Base-by-base conservation (phyloP, 2,888 invertebrate species). In the Tineola bisselliella region DNA sequence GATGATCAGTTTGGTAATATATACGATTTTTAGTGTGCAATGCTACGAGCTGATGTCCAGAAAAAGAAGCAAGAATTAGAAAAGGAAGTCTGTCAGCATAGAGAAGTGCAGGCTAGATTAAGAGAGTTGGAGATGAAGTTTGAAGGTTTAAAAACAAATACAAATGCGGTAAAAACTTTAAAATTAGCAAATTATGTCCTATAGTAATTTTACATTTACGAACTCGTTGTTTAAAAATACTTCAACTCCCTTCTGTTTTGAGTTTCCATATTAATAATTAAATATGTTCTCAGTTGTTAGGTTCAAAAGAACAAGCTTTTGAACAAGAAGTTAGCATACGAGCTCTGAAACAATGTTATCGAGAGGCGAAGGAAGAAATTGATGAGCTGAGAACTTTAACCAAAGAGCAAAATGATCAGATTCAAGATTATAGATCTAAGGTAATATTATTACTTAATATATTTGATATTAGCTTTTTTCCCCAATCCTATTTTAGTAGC, bases 361-460 rank as follows among this genome's bases (percentile, higher is more conserved):
- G 81, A 80, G 72, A 91, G 86, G 77, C 91, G 70, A 75, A 79
- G 75, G 74, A 86, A 77, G 75, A 87, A 63, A 80, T 87, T 6
- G 91, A 91, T 15, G 91, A 92, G 66, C 69, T 91, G 52, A 78
- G 91, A 58, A 81, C 83, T 0, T 71, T 91, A 19, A 86, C 91
- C 68, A 90, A 91, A 66, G 92, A 92, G 65, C 91, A 91, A 68
- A 89, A 90, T 61, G 82, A 84, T 8, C 92, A 92, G 72, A 70
- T 92, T 8, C 91, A 91, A 65, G 91, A 92, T 67, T 93, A 92
- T 69, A 84, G 92, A 60, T 90, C 90, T 63, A 92, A 92, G 76
- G 89, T 88, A 67, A 15, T 2, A 44, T n/a, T n/a, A n/a, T n/a
- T n/a, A n/a, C n/a, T n/a, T n/a, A n/a, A n/a, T n/a, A n/a, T n/a